These are phyloP conservation scores for Celastrina argiolus DNA, from an alignment of 2,888 invertebrate genomes.

Conservation along the genomic window DNA sequence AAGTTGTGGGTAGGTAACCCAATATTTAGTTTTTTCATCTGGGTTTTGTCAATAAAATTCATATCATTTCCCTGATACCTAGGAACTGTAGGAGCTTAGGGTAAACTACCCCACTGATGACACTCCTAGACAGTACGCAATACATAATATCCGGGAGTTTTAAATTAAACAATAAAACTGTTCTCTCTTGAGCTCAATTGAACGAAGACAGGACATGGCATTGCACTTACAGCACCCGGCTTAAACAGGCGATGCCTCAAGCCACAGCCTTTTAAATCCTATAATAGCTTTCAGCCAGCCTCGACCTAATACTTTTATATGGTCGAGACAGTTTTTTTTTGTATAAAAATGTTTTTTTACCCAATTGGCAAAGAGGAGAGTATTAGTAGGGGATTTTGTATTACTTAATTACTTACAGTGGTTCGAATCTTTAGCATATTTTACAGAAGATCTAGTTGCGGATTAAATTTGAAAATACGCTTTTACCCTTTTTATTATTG, in stretches of 20 bases:
- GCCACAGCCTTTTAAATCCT: constrained; percentile 59
- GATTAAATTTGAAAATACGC: too few species aligned
- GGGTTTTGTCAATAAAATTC: too few species aligned
- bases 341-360: not conserved
- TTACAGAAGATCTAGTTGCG: not conserved
- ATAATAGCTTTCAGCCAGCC: constrained; percentile 35
- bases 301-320: constrained; percentile 13
- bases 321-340: not conserved
- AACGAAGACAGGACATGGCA: constrained; percentile 48
- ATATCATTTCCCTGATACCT: not conserved
- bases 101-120: not conserved
- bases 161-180: constrained; percentile 13
- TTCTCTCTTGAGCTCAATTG: constrained; percentile 18
- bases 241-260: constrained; percentile 41
- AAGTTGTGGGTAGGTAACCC: too few species aligned
- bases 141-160: not conserved
- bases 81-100: not conserved
- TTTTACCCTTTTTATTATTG: too few species aligned
- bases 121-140: not conserved
- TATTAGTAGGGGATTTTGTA: not conserved
- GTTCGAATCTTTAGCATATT: not conserved
- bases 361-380: not conserved
- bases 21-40: too few species aligned
- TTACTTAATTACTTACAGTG: not conserved
- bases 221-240: constrained; percentile 62